A percentile compares a stretch with the other conserved stretches of the same genome.
phyloP scores from a whole-genome alignment of 1,140 invertebrate species.

The Drosophila azteca region DNA sequence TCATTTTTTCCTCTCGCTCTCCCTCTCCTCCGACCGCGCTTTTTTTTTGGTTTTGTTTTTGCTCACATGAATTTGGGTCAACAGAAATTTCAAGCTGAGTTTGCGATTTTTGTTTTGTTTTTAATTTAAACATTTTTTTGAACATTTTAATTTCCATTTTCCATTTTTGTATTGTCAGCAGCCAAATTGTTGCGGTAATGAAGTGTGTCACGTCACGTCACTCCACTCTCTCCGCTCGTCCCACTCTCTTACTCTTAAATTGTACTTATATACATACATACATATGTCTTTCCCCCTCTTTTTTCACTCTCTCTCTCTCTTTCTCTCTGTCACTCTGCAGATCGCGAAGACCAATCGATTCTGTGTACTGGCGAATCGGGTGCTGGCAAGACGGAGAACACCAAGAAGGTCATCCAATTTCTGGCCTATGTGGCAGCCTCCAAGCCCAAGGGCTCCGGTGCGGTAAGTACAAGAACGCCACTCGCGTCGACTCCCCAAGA shows the following conservation, averaged over 20 bases:
- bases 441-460: slow-evolving; percentile 94
- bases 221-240: slow-evolving; percentile 3
- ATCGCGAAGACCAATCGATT: slow-evolving; percentile 99
- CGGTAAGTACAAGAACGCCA: slow-evolving; percentile 87
- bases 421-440: slow-evolving; percentile 99
- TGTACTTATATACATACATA: too few relatives aligned
- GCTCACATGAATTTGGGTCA: slow-evolving; percentile 67
- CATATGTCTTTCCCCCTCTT: too few relatives aligned
- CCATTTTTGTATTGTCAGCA: slow-evolving; percentile 39
- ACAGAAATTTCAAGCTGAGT: slow-evolving; percentile 73
- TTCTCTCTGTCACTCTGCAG: slow-evolving; percentile 85
- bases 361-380: slow-evolving; percentile 99
- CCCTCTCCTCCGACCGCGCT: background rate
- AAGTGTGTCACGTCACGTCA: slow-evolving; percentile 33
- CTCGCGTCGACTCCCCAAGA: background rate
- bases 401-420: slow-evolving; percentile 99
- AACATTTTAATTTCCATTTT: slow-evolving; percentile 26
- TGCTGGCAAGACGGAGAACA: slow-evolving; percentile 99
- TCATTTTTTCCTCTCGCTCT: background rate
- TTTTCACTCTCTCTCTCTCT: background rate
- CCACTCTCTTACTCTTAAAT: slow-evolving; percentile 7
- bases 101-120: slow-evolving; percentile 14
- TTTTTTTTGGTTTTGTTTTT: slow-evolving; percentile 45
- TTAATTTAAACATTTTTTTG: slow-evolving; percentile 15
- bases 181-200: slow-evolving; percentile 23